Conservation (phyloP, 2,113 vertebrate genomes). For the Anarrhichthys ocellatus region DNA sequence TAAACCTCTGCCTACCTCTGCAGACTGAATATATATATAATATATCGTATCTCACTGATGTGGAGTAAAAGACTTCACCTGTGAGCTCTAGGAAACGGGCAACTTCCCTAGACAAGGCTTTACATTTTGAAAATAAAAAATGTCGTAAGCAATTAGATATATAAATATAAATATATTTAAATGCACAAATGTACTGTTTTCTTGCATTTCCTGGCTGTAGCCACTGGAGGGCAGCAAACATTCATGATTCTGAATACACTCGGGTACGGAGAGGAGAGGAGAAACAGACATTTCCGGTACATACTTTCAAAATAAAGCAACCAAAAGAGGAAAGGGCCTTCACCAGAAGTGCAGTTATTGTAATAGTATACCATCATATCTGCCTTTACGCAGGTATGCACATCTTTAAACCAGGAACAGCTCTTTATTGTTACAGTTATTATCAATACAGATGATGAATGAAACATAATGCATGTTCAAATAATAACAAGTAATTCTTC, state of each 20-base stretch:
- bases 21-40: too few species aligned
- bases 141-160: background rate
- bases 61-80: background rate
- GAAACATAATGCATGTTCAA: background rate
- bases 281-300: background rate
- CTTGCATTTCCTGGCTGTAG: background rate
- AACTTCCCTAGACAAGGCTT: too few species aligned
- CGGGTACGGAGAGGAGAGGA: background rate
- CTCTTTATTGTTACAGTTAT: background rate
- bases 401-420: background rate
- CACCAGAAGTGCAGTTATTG: background rate
- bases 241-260: background rate
- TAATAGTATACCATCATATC: background rate
- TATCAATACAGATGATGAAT: background rate
- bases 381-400: background rate
- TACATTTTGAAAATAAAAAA: background rate
- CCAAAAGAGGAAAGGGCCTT: background rate
- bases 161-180: background rate
- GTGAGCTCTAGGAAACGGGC: background rate
- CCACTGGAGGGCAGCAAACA: slow-evolving; percentile 51
- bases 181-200: background rate
- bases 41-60: background rate
- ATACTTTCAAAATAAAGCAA: background rate
- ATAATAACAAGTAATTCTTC: background rate
- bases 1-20: too few species aligned